These are phyloP conservation scores for Acanthosepion lycidas DNA, from an alignment of 2,888 invertebrate genomes.

Conservation along the genomic window DNA sequence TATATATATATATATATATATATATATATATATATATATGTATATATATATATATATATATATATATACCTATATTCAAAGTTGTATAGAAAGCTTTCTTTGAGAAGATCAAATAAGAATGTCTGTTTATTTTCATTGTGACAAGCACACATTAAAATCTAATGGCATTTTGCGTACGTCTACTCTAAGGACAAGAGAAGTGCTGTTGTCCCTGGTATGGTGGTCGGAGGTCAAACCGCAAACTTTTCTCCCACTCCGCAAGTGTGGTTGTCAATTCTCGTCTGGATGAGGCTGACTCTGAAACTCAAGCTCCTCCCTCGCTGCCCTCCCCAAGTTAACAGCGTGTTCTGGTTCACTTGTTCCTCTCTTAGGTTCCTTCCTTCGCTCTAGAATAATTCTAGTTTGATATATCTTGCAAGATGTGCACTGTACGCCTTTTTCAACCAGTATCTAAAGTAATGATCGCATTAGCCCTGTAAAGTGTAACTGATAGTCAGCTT, in stretches of 20 bases:
- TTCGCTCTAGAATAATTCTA: not conserved
- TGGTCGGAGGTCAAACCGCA: conserved; percentile 33
- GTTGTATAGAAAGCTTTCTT: too few relatives aligned
- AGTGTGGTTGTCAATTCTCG: conserved; percentile 23
- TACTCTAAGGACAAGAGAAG: not conserved
- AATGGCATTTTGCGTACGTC: not conserved
- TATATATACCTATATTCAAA: not conserved
- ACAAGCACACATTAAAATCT: not conserved
- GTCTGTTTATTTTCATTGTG: conserved; percentile 9
- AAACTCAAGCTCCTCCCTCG: not conserved
- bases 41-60: not conserved
- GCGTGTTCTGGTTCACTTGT: not conserved
- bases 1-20: not conserved
- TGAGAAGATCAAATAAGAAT: not conserved
- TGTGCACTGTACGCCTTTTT: not conserved
- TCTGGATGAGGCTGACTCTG: not conserved
- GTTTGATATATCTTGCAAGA: conserved; percentile 33
- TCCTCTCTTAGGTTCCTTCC: not conserved
- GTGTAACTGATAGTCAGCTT: not conserved
- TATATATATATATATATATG: not conserved
- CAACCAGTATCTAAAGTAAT: not conserved
- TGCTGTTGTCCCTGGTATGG: not conserved
- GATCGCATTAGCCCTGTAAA: conserved; percentile 21
- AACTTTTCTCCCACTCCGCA: conserved; percentile 16
- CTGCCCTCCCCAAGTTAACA: not conserved